These are phyloP conservation scores for Brachionus plicatilis DNA, from an alignment of 1,140 invertebrate species.

Conservation along the genomic window DNA sequence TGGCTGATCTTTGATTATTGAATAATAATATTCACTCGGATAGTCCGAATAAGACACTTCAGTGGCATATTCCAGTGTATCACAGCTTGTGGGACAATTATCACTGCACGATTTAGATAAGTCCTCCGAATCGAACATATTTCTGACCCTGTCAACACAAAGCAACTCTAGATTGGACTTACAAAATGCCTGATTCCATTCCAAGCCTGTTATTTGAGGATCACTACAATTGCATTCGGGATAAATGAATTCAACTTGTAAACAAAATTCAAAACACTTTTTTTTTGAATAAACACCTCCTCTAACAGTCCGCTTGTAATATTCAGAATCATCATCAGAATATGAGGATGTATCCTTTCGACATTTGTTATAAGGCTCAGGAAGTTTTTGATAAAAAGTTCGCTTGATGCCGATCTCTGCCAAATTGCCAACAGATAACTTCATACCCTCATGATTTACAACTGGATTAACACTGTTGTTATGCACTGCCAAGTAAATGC, in stretches of 20 bases:
- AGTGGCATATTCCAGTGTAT: not conserved
- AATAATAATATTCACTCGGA: slow-evolving; percentile 25
- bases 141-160: not conserved
- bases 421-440: not conserved
- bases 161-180: not conserved
- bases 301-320: not conserved
- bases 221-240: not conserved
- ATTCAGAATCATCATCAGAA: not conserved
- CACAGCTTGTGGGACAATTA: slow-evolving; percentile 12
- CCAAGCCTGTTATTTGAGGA: not conserved
- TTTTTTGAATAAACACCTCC: not conserved
- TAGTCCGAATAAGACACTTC: not conserved
- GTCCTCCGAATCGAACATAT: not conserved
- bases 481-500: slow-evolving; percentile 2
- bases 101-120: not conserved
- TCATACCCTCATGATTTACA: not conserved
- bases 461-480: not conserved
- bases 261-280: not conserved
- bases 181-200: not conserved
- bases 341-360: not conserved
- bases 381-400: not conserved
- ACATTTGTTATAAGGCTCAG: not conserved
- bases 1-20: not conserved
- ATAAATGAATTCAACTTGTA: not conserved
- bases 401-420: not conserved